Conservation (phyloP, 2,888 invertebrate genomes). For the Xiphydria camelus region DNA sequence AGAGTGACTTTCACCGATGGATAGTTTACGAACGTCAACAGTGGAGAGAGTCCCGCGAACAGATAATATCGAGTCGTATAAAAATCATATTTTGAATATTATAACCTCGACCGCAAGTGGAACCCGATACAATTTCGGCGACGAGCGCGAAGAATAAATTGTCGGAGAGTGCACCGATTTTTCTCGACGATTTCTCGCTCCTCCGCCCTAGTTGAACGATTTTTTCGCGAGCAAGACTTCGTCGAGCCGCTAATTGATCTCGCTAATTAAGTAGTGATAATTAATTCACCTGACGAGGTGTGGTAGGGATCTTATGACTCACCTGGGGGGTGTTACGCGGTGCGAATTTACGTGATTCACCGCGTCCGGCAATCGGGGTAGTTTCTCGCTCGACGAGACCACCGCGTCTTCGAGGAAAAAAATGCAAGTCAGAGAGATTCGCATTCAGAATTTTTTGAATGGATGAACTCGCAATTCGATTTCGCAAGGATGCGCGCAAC, state of each 20-base stretch:
- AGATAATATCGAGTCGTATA: no score
- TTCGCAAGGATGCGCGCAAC: background rate
- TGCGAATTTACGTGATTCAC: no score
- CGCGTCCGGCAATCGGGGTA: no score
- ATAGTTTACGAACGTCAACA: no score
- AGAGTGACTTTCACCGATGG: no score
- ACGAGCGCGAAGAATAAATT: background rate
- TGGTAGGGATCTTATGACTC: background rate
- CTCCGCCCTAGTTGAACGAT: background rate
- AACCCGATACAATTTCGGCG: background rate
- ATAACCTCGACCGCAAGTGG: background rate
- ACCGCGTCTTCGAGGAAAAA: background rate
- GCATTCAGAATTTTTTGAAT: background rate
- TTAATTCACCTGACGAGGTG: background rate
- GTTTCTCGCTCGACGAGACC: no score
- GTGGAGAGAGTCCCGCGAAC: no score
- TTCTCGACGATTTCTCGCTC: background rate
- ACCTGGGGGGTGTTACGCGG: background rate
- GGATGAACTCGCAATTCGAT: background rate
- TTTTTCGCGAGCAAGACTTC: background rate
- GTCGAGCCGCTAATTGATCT: no score
- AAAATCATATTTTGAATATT: background rate
- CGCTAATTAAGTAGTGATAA: background rate
- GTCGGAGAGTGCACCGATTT: no score
- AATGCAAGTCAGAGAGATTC: background rate